phyloP scores from a whole-genome alignment of 2,888 invertebrate genomes.

The Agriopis aurantiaria region DNA sequence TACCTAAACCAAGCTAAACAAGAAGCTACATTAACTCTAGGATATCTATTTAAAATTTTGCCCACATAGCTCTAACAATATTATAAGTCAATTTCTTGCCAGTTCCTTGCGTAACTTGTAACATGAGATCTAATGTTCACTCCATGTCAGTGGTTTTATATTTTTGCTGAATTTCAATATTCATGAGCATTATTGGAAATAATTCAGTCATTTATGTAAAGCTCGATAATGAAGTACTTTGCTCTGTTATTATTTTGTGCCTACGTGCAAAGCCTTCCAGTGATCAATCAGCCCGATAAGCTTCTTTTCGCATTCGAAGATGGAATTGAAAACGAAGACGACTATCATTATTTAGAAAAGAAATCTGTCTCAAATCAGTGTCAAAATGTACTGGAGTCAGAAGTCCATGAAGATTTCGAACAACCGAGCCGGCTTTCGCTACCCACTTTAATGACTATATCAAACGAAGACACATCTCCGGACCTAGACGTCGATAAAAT shows the following conservation, averaged over 20 bases:
- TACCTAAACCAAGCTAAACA: background rate
- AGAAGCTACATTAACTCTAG: background rate
- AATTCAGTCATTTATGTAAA: constrained; percentile 42
- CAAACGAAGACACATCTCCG: constrained; percentile 17
- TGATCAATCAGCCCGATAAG: constrained; percentile 1
- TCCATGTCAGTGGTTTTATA: constrained; percentile 14
- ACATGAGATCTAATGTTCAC: constrained; percentile 10
- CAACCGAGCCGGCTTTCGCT: constrained; percentile 38
- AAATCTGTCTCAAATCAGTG: constrained; percentile 31
- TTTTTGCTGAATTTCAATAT: constrained; percentile 39
- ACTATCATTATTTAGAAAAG: constrained; percentile 28
- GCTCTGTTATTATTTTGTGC: constrained; percentile 30
- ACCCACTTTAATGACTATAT: constrained; percentile 28
- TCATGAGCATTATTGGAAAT: constrained; percentile 40
- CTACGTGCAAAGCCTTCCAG: constrained; percentile 20
- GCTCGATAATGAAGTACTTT: constrained; percentile 39
- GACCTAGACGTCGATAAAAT: constrained; percentile 16
- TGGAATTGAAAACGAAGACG: constrained; percentile 8
- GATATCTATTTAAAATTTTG: background rate
- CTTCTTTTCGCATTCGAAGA: constrained; percentile 5
- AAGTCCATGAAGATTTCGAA: constrained; percentile 25
- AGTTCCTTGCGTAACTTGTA: constrained; percentile 9
- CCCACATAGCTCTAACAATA: background rate
- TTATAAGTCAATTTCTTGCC: background rate
- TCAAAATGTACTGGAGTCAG: background rate